Evolutionary conservation across 2,797 vertebrate genomes (phyloP).

Genomic region (Miichthys miiuy): DNA sequence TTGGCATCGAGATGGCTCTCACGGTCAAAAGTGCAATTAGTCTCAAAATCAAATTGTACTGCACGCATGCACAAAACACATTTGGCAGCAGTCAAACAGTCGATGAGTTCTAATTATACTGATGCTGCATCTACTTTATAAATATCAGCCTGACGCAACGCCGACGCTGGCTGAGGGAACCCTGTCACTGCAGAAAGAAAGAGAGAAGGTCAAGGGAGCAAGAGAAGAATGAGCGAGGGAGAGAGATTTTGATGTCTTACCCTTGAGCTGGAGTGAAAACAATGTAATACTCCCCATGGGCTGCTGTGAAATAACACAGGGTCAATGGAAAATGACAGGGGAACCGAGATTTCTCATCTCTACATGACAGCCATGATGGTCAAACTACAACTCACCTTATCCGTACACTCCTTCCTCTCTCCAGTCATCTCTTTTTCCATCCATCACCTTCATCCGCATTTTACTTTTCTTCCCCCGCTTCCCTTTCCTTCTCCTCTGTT

Average conservation of each 20-base stretch:
- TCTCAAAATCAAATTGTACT: not conserved
- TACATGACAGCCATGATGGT: constrained; percentile 67
- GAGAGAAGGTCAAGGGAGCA: constrained; percentile 6
- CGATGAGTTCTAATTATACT: constrained; percentile 74
- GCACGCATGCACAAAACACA: constrained; percentile 30
- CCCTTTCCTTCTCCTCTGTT: constrained; percentile 5
- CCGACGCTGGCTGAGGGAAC: constrained; percentile 37
- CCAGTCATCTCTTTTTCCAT: constrained; percentile 53
- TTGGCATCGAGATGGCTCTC: not conserved
- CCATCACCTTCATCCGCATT: constrained; percentile 51
- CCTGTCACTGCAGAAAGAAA: constrained; percentile 24
- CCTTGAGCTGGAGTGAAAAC: constrained; percentile 69
- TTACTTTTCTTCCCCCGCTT: not conserved
- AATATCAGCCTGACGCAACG: constrained; percentile 65
- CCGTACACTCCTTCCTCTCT: constrained; percentile 46
- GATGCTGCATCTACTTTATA: constrained; percentile 61
- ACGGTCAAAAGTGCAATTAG: not conserved
- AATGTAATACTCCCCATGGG: constrained; percentile 58
- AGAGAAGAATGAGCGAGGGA: constrained; percentile 25
- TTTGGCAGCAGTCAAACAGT: constrained; percentile 57
- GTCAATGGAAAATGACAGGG: constrained; percentile 66
- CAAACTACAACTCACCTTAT: constrained; percentile 56
- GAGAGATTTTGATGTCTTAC: constrained; percentile 57
- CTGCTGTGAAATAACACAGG: constrained; percentile 66
- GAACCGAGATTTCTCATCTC: constrained; percentile 56